These are phyloP conservation scores for Pteronotus mesoamericanus DNA, from an alignment of 2,797 vertebrate species.

Conservation along the genomic window DNA sequence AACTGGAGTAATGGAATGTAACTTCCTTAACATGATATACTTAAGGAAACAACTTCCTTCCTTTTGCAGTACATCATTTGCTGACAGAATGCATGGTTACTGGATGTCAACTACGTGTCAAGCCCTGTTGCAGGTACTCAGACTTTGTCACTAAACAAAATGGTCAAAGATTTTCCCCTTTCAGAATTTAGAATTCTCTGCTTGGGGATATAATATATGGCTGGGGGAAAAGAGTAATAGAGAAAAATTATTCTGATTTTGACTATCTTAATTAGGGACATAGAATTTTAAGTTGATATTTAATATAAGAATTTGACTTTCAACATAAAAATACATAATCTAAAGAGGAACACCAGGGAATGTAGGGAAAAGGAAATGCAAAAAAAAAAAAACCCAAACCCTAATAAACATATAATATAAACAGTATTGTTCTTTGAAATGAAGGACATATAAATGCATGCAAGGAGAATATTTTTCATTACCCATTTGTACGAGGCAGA, in stretches of 20 bases:
- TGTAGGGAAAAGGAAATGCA: neutral
- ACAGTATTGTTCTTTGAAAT: neutral
- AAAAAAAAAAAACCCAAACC: neutral
- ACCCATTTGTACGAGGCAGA: neutral
- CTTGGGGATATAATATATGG: neutral
- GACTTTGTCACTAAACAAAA: neutral
- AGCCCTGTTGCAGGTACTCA: neutral
- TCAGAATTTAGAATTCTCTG: neutral
- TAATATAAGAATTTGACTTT: neutral
- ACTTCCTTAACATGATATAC: too few relatives aligned
- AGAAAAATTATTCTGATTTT: neutral
- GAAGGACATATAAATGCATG: neutral
- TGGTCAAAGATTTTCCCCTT: neutral
- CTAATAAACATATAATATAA: neutral
- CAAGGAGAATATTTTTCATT: neutral
- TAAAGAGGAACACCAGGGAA: neutral
- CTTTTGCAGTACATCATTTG: neutral
- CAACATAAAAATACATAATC: neutral
- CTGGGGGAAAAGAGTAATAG: neutral
- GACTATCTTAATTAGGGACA: neutral
- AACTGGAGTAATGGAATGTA: neutral
- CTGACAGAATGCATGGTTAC: neutral
- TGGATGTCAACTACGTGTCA: neutral
- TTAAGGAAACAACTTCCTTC: neutral
- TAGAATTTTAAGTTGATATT: neutral